phyloP scores from a whole-genome alignment of 2,888 invertebrate genomes.

The Andrena trimmerana region DNA sequence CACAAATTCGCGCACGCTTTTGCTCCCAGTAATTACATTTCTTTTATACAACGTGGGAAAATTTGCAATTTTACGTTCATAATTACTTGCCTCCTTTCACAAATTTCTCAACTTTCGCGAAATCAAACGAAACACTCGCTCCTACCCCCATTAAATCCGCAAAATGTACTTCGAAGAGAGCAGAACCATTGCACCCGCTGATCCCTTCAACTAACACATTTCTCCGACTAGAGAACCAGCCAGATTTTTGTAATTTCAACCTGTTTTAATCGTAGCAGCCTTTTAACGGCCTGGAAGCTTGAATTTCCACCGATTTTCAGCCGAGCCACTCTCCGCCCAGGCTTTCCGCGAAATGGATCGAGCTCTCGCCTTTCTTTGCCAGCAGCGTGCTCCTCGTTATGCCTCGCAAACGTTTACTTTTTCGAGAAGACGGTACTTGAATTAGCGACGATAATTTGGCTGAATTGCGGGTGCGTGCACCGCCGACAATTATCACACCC shows the following conservation, averaged over 20 bases:
- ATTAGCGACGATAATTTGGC: not conserved
- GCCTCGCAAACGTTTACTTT: conserved; percentile 2
- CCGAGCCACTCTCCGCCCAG: not conserved
- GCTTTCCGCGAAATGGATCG: not conserved
- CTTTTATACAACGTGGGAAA: not conserved
- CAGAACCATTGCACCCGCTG: too few relatives aligned
- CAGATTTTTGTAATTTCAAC: too few relatives aligned
- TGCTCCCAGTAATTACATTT: not conserved
- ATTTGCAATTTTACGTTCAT: not conserved
- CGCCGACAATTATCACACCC: conserved; percentile 15
- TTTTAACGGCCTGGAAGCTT: not conserved
- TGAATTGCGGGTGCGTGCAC: conserved; percentile 15
- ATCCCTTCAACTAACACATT: too few relatives aligned
- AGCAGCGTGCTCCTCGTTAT: not conserved
- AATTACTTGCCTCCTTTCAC: not conserved
- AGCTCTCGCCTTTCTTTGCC: not conserved
- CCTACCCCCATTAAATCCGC: too few relatives aligned
- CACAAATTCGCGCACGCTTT: not conserved
- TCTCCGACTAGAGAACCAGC: too few relatives aligned
- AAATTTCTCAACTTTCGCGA: not conserved
- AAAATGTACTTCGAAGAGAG: too few relatives aligned
- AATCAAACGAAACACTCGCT: too few relatives aligned
- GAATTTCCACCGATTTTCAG: not conserved
- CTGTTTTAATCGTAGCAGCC: too few relatives aligned
- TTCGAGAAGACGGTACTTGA: not conserved